Conservation (phyloP, 2,888 invertebrate species). For the Orchestes rusci region DNA sequence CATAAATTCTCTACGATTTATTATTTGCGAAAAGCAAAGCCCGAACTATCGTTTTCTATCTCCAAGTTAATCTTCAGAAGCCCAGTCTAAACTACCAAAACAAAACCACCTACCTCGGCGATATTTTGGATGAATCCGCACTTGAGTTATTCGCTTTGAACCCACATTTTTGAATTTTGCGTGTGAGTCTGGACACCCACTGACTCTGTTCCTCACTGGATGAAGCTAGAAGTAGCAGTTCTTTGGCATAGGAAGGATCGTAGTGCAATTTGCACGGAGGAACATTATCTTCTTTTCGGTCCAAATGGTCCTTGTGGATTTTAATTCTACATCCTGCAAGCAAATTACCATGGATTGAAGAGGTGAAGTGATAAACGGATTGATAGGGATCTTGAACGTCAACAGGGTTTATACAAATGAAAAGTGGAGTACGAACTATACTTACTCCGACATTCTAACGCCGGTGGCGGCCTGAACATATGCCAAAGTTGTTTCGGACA, state of each 20-base stretch:
- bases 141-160: constrained; percentile 75
- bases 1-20: too few species aligned
- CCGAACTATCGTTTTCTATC: too few species aligned
- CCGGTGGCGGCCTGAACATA: constrained; percentile 95
- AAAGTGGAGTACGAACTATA: too few species aligned
- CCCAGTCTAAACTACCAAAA: neutral
- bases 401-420: too few species aligned
- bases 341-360: neutral
- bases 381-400: too few species aligned
- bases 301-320: constrained; percentile 95
- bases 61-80: constrained; percentile 1
- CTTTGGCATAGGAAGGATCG: constrained; percentile 89
- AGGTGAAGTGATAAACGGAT: neutral
- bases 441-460: constrained; percentile 92
- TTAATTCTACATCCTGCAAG: constrained; percentile 87
- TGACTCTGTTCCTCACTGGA: constrained; percentile 81
- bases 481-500: constrained; percentile 97
- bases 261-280: constrained; percentile 95
- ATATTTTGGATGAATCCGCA: constrained; percentile 62
- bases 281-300: constrained; percentile 73
- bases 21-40: too few species aligned
- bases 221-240: constrained; percentile 82
- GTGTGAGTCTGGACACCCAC: constrained; percentile 88
- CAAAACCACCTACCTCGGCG: constrained; percentile 58
- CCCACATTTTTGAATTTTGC: constrained; percentile 88